Evolutionary conservation across 2,888 invertebrate genomes (phyloP), one percentile per base, ranked within the genome.

Genomic region (Calliscelio sp.): DNA sequence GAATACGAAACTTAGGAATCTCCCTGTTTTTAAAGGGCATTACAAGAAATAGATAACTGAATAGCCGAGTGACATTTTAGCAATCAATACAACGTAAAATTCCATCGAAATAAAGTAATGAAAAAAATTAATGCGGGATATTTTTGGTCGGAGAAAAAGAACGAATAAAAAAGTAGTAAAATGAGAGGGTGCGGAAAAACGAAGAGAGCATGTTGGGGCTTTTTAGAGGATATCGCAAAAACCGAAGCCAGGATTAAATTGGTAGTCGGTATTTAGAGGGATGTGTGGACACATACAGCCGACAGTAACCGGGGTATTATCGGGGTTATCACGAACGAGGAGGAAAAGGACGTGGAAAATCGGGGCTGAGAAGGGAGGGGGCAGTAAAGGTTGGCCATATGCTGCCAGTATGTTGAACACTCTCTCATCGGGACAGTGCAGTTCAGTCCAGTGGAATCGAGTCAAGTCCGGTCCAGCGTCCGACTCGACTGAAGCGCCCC

Each of bases 371-470:
- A 57, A 71, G 59, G 79, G 77, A 66, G 74, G 85, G 55, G 80
- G 78, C 85, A 61, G 79, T 46, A 65, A 83, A 86, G 86, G 81
- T 86, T 73, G 77, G 88, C 90, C 91, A 90, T 91, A 91, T 90
- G 90, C 90, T 88, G 88, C 89, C 89, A 88, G 90, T 90, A 90
- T 91, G 91, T 91, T 89, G 88, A 87, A 89, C 89, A 90, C 88
- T 90, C 91, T 89, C 90, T 90, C 90, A 87, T 88, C 87, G 88
- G 88, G 87, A 88, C 90, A 89, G 90, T 88, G 84, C 88, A 89
- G 89, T 88, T 86, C 90, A 88, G 90, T 89, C 86, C 87, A 89
- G 89, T 88, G 85, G 86, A 89, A 57, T 71, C 51, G 18, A 79
- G 66, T 80, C 73, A 32, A 81, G 81, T 61, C 51, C 55, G 20